Percentiles rank a stretch among this genome's conserved stretches.
Evolutionary conservation across 2,888 invertebrate species (phyloP).

Genomic region (Caenorhabditis becei): DNA sequence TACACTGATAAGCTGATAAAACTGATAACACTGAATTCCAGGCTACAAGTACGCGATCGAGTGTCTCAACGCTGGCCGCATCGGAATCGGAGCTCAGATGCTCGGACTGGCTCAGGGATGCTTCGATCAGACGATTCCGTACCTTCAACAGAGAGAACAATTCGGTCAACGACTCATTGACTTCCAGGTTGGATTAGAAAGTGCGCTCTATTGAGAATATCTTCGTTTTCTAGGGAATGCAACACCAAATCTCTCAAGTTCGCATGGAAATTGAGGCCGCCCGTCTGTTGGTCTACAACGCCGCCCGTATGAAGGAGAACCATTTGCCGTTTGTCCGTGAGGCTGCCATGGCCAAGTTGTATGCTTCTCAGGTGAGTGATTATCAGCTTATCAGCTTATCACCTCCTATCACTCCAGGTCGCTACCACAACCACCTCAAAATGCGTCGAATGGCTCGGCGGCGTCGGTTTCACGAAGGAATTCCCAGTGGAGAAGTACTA

Average conservation of each 20-base stretch:
- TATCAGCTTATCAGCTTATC: neutral
- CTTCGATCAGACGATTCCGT: slow-evolving; percentile 95
- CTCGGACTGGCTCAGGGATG: slow-evolving; percentile 92
- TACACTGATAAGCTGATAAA: too few relatives aligned
- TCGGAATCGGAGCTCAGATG: slow-evolving; percentile 87
- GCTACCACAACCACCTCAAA: slow-evolving; percentile 92
- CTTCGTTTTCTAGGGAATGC: slow-evolving; percentile 88
- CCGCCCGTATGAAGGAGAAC: slow-evolving; percentile 92
- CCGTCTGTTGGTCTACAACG: slow-evolving; percentile 93
- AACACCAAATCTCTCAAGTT: slow-evolving; percentile 93
- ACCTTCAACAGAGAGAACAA: slow-evolving; percentile 94
- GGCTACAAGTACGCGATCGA: slow-evolving; percentile 97
- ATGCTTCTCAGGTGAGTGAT: slow-evolving; percentile 88
- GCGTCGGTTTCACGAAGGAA: slow-evolving; percentile 95
- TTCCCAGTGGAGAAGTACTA: slow-evolving; percentile 97
- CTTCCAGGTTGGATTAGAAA: slow-evolving; percentile 88
- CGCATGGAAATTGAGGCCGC: slow-evolving; percentile 93
- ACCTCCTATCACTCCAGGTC: slow-evolving; percentile 84
- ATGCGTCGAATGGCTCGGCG: slow-evolving; percentile 98
- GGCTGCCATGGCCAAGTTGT: slow-evolving; percentile 97
- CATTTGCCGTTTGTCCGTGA: slow-evolving; percentile 91
- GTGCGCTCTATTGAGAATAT: neutral
- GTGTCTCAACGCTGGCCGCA: slow-evolving; percentile 92
- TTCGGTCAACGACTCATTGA: slow-evolving; percentile 92
- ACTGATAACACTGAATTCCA: too few relatives aligned